phyloP scores from a whole-genome alignment of 2,797 vertebrate species.

The Buceros bicornis region DNA sequence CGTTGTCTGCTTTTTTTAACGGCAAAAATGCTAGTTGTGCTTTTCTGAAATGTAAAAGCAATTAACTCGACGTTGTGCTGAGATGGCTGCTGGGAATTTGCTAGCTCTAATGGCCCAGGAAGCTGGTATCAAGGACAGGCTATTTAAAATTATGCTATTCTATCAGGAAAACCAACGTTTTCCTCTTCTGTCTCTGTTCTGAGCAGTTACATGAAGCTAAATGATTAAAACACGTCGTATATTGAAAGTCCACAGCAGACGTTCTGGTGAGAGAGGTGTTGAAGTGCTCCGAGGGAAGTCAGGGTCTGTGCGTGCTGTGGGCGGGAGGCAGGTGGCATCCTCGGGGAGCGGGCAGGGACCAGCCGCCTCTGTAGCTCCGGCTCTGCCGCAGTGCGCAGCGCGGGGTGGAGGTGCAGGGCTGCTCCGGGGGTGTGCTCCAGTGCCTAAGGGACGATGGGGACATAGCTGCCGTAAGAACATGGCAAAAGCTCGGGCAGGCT shows the following conservation, averaged over 20 bases:
- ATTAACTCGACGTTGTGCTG: conserved; percentile 12
- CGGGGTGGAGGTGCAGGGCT: neutral
- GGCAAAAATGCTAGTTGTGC: conserved; percentile 7
- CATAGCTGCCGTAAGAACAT: neutral
- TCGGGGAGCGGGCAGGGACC: neutral
- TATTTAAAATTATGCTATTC: conserved; percentile 12
- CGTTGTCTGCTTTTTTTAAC: neutral
- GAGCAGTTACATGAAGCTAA: neutral
- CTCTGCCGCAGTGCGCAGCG: accelerated
- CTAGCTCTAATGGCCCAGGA: neutral
- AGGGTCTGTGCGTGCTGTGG: neutral
- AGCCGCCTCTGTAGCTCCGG: neutral
- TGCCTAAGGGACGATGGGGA: neutral
- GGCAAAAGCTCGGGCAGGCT: neutral
- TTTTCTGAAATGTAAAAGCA: conserved; percentile 24
- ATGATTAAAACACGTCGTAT: neutral
- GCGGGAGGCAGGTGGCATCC: neutral
- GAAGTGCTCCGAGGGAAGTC: neutral
- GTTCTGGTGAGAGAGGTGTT: neutral
- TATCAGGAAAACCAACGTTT: neutral
- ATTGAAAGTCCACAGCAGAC: neutral
- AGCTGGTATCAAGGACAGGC: conserved; percentile 33
- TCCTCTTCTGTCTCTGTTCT: conserved; percentile 26
- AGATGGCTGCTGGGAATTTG: conserved; percentile 14
- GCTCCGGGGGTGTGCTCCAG: accelerated